A percentile compares a stretch with the other conserved stretches of the same genome.
Conservation (phyloP, 2,797 vertebrate species). For the Notolepis coatsorum region DNA sequence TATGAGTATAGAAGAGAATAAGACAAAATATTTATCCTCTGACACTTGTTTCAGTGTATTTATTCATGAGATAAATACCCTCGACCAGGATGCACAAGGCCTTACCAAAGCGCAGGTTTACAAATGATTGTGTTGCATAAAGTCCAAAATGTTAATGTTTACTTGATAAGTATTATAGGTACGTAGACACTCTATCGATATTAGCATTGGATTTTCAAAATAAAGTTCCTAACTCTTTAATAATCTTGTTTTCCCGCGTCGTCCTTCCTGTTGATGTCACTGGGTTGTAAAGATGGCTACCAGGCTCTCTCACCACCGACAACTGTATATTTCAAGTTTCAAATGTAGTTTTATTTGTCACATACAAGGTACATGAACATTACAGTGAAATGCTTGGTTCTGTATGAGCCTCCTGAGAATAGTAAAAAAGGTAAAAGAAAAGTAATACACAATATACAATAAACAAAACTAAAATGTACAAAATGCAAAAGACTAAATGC, state of each 20-base stretch:
- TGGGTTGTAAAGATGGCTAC: no score
- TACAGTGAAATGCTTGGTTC: no score
- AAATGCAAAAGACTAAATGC: no score
- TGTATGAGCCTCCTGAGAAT: no score
- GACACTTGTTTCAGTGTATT: neutral
- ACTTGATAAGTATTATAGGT: constrained; percentile 33
- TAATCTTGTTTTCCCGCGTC: constrained; percentile 3
- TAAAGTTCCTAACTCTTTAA: constrained; percentile 45
- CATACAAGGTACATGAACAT: no score
- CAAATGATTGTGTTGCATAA: constrained; percentile 31
- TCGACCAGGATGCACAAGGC: constrained; percentile 1
- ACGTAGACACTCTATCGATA: constrained; percentile 27
- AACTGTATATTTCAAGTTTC: no score
- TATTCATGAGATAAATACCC: neutral
- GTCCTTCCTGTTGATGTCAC: neutral
- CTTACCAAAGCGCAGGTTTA: constrained; percentile 51
- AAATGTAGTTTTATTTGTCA: no score
- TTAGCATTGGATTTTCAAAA: constrained; percentile 60
- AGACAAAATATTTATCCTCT: neutral
- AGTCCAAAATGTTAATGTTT: constrained; percentile 54
- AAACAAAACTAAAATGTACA: no score
- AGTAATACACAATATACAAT: no score
- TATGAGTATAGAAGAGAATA: neutral
- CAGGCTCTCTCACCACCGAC: no score
- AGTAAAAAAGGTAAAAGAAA: no score